phyloP scores from a whole-genome alignment of 1,140 invertebrate genomes.

The Mesaphorura yosii region DNA sequence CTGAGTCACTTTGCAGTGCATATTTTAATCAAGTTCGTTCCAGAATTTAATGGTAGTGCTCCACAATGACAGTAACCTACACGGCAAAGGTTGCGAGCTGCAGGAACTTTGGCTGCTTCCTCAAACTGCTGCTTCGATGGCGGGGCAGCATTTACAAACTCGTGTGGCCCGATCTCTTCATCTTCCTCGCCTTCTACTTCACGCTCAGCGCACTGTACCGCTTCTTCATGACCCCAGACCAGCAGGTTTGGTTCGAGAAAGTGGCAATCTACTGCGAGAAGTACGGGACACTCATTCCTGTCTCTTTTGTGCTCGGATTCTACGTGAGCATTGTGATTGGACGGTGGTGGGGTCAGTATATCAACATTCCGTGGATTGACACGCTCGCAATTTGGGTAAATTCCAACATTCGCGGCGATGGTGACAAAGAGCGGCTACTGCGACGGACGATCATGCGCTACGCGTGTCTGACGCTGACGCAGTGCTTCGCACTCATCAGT shows the following conservation, averaged over 20 bases:
- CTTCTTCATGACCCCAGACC: constrained; percentile 40
- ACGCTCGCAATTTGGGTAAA: constrained; percentile 1
- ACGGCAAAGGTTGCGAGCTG: neutral
- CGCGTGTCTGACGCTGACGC: constrained; percentile 39
- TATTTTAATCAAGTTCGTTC: too few relatives aligned
- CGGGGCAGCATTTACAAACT: constrained; percentile 58
- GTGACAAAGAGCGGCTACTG: constrained; percentile 38
- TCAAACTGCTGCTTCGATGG: constrained; percentile 43
- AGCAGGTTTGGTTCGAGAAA: constrained; percentile 56
- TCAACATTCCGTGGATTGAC: constrained; percentile 23
- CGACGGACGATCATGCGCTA: constrained; percentile 47
- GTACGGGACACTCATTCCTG: constrained; percentile 38
- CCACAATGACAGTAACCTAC: constrained; percentile 13
- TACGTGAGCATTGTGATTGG: constrained; percentile 44
- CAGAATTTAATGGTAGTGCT: too few relatives aligned
- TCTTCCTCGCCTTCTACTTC: constrained; percentile 51
- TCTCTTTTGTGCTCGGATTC: constrained; percentile 43
- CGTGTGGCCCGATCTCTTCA: constrained; percentile 51
- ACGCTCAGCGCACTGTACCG: constrained; percentile 47
- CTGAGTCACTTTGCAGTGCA: too few relatives aligned
- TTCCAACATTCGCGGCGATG: constrained; percentile 13
- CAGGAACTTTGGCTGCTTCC: constrained; percentile 1
- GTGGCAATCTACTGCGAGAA: constrained; percentile 36
- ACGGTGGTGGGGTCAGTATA: constrained; percentile 43
- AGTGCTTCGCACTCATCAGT: constrained; percentile 39